A percentile compares a stretch with the other conserved stretches of the same genome.
Conservation (phyloP, 1,140 invertebrate species). For the Drosophila malerkotliana region DNA sequence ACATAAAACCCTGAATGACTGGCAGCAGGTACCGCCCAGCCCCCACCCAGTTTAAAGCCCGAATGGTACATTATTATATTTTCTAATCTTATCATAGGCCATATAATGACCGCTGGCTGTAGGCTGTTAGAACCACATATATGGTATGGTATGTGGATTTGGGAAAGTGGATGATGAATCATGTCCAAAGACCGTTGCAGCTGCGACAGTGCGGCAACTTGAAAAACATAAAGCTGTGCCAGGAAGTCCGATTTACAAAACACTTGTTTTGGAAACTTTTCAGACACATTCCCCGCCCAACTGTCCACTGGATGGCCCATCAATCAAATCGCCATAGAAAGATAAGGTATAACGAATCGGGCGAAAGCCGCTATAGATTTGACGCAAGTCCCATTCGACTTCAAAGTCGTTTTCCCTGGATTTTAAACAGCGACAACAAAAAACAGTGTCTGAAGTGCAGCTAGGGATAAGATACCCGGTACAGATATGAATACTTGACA, state of each 20-base stretch:
- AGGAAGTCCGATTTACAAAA: conserved; percentile 57
- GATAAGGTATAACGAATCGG: conserved; percentile 46
- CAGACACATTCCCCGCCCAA: conserved; percentile 45
- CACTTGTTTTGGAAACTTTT: conserved; percentile 76
- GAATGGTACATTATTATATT: conserved; percentile 3
- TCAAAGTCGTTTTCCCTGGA: conserved; percentile 58
- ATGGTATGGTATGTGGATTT: conserved; percentile 17
- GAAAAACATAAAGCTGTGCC: neutral
- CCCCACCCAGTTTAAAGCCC: conserved; percentile 4
- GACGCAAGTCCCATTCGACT: conserved; percentile 64
- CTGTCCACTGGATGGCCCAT: conserved; percentile 47
- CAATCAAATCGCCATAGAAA: conserved; percentile 55
- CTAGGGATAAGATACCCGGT: conserved; percentile 66
- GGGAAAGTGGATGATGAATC: conserved; percentile 34
- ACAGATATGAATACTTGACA: conserved; percentile 13
- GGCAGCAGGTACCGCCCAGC: conserved; percentile 14
- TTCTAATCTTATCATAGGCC: conserved; percentile 63
- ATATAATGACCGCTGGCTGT: conserved; percentile 42
- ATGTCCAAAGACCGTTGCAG: conserved; percentile 1
- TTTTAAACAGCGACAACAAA: conserved; percentile 42
- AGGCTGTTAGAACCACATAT: neutral
- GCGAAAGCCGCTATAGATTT: conserved; percentile 27
- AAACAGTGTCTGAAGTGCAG: conserved; percentile 55
- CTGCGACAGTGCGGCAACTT: neutral
- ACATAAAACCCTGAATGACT: conserved; percentile 37